Conservation (phyloP, 2,113 vertebrate genomes). For the Solea solea region DNA sequence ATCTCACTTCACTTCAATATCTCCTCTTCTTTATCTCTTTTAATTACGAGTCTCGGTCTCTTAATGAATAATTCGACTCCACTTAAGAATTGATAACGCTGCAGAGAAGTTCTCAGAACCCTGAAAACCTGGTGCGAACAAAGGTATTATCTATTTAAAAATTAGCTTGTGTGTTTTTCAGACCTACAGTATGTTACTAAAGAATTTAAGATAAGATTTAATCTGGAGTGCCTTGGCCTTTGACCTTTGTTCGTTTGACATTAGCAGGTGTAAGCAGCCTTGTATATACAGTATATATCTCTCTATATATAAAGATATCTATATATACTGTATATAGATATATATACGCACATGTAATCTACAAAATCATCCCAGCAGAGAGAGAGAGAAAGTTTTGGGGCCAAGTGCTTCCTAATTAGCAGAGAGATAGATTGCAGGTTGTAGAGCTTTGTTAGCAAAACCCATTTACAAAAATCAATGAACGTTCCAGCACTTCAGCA, state of each 20-base stretch:
- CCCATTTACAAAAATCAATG: constrained; percentile 29
- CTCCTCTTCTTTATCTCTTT: constrained; percentile 8
- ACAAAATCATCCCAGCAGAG: neutral
- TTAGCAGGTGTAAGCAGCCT: neutral
- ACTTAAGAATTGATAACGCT: neutral
- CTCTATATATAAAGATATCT: no score
- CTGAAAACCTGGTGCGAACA: neutral
- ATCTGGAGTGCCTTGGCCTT: neutral
- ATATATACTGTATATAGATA: no score
- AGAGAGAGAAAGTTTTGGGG: constrained; percentile 14
- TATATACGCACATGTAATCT: no score
- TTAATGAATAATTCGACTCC: constrained; percentile 25
- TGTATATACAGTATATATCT: neutral
- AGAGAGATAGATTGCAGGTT: constrained; percentile 7
- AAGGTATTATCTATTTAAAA: neutral
- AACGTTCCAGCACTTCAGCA: constrained; percentile 14
- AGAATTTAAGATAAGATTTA: no score
- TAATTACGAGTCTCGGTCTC: constrained; percentile 34
- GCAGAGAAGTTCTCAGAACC: constrained; percentile 3
- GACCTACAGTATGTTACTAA: neutral
- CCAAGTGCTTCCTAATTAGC: constrained; percentile 41
- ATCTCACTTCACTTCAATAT: constrained; percentile 18
- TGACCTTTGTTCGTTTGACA: constrained; percentile 7
- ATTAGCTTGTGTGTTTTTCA: neutral
- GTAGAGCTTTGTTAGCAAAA: constrained; percentile 2